Conservation (phyloP, 2,113 vertebrate genomes). For the Crotophaga sulcirostris region DNA sequence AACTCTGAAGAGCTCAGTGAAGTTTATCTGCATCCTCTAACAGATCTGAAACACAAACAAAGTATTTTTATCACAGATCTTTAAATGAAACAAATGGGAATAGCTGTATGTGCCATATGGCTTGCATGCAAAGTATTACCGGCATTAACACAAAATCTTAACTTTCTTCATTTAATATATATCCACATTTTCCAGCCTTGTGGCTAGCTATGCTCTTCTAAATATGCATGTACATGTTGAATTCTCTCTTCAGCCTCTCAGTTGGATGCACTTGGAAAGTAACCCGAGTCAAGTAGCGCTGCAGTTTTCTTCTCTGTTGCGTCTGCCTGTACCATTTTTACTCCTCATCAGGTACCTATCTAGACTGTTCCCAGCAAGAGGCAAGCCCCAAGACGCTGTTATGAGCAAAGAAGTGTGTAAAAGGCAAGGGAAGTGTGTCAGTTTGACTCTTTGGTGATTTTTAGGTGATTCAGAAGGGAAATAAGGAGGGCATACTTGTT, state of each 20-base stretch:
- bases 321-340: neutral
- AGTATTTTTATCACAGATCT: neutral
- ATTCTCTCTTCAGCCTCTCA: neutral
- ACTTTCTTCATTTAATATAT: neutral
- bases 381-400: neutral
- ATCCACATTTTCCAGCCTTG: neutral
- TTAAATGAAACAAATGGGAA: neutral
- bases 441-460: neutral
- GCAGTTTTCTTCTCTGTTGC: neutral
- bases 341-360: neutral
- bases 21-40: neutral
- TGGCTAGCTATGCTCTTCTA: neutral
- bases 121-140: neutral
- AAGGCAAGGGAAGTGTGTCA: fast-evolving
- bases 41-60: fast-evolving
- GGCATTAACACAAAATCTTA: neutral
- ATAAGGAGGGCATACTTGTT: fast-evolving
- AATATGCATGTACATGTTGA: fast-evolving
- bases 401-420: neutral
- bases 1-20: neutral
- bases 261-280: neutral
- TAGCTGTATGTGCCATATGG: neutral
- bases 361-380: neutral
- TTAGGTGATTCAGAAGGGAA: neutral
- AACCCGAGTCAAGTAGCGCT: neutral